phyloP scores from a whole-genome alignment of 2,888 invertebrate species.

The Himalopsyche tibetana region DNA sequence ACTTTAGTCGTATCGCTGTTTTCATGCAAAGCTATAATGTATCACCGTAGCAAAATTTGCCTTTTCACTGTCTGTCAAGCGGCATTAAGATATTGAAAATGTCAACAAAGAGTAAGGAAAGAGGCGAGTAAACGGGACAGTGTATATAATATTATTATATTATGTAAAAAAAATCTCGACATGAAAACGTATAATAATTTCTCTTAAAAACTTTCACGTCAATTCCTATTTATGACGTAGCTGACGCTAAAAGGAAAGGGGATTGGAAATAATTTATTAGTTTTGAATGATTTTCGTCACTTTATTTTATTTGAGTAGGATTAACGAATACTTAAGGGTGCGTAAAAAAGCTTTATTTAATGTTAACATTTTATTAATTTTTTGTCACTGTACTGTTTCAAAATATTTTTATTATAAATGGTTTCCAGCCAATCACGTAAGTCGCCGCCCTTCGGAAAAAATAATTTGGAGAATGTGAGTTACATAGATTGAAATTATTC shows the following conservation, averaged over 20 bases:
- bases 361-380: too few species aligned
- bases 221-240: neutral
- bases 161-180: neutral
- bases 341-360: too few species aligned
- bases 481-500: too few species aligned
- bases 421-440: too few species aligned
- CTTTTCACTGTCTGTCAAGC: slow-evolving; percentile 34
- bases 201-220: neutral
- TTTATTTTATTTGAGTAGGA: neutral
- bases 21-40: neutral
- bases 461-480: too few species aligned
- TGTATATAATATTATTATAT: neutral
- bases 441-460: too few species aligned
- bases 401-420: too few species aligned
- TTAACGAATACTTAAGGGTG: too few species aligned
- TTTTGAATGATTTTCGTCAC: neutral
- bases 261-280: slow-evolving; percentile 11
- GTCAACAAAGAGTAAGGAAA: neutral
- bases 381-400: too few species aligned
- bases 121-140: neutral
- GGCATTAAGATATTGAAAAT: slow-evolving; percentile 31
- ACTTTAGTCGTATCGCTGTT: too few species aligned
- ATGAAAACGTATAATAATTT: neutral
- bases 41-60: neutral
- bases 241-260: slow-evolving; percentile 19